Conservation (phyloP, 2,113 vertebrate species). For the Halichoeres trimaculatus region DNA sequence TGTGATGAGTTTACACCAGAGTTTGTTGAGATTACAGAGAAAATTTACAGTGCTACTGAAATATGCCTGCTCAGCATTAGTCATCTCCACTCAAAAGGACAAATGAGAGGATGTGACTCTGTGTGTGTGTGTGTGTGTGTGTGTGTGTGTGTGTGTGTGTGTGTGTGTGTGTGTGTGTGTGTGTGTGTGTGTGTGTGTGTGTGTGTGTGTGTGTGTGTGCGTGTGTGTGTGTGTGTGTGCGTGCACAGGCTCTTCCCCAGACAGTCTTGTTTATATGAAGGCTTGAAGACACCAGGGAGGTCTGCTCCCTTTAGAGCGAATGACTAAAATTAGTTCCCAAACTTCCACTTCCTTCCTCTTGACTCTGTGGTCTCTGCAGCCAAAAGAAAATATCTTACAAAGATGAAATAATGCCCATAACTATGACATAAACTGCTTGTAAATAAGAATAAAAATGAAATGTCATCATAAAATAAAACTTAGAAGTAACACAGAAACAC, state of each 20-base stretch:
- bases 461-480: too few relatives aligned
- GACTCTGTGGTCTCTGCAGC: constrained; percentile 2
- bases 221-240: too few relatives aligned
- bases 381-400: background rate
- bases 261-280: constrained; percentile 52
- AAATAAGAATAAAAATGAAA: too few relatives aligned
- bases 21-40: background rate
- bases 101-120: background rate
- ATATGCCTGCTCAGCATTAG: background rate
- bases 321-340: constrained; percentile 42
- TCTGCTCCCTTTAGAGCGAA: constrained; percentile 17
- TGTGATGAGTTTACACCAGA: background rate
- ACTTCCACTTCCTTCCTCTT: constrained; percentile 30
- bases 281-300: constrained; percentile 19
- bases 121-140: background rate
- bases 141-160: background rate
- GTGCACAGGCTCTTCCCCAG: constrained; percentile 43
- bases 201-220: background rate
- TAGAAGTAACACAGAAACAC: too few relatives aligned
- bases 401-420: background rate
- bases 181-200: background rate
- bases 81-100: background rate
- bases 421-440: too few relatives aligned
- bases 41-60: background rate
- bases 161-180: background rate